Evolutionary conservation across 2,113 vertebrate genomes (phyloP), one percentile per base, ranked within the genome.

Genomic region (Microtus montanus): DNA sequence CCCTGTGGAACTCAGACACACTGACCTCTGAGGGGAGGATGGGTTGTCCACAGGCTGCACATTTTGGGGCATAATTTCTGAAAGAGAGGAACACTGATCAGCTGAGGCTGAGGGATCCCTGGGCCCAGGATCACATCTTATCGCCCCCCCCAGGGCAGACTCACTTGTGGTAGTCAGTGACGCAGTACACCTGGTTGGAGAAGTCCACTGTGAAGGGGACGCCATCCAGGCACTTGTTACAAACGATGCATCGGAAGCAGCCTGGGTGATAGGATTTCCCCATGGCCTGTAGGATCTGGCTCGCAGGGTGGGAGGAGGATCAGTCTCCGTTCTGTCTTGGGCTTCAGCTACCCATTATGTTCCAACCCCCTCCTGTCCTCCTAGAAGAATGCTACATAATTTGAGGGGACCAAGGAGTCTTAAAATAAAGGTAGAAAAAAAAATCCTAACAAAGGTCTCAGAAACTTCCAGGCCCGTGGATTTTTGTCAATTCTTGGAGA

Each of bases 121-220:
- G 49, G 70, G 52, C 90, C 47, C 71, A n/a, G 64, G 5, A 52
- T 91, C 63, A 58, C 47, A 63, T 49, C 1, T 2, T 1, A 12
- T 2, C 63, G 63, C 44, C 30, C 30, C 38, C 38, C 12, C 66
- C 13, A 20, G 44, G 20, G 5, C 0, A 1, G 61, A 97, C 97
- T 97, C 92, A 98, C 99, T 98, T 99, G 98, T 99, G 99, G 97
- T 99, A 99, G 98, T 99, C 99, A 0, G 98, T 98, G 22, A 99
- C 99, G n/a, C 99, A 99, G 98, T 99, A 99, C 97, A 99, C 98
- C 94, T 99, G 98, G 98, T 99, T 99, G 97, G 98, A 98, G 88
- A 99, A 99, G 98, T 99, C 99, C 96, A 99, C 99, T 1, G 99
- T 99, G 97, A 99, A 99, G 22, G 99, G 99, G 15, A 99, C 98